Evolutionary conservation across 2,888 invertebrate genomes (phyloP).

Genomic region (Herminia tarsipennalis): DNA sequence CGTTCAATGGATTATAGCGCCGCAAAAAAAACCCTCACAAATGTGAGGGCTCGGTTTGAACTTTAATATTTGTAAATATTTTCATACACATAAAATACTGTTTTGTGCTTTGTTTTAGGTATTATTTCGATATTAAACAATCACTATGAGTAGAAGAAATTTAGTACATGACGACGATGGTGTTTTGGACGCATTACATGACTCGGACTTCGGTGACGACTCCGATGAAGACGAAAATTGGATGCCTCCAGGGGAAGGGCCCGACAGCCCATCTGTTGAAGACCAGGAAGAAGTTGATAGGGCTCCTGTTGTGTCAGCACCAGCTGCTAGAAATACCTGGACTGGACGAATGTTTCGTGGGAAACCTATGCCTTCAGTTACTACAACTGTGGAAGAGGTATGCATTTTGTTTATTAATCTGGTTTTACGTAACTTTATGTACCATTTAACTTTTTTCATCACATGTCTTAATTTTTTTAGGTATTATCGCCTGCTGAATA

Average conservation of each 20-base stretch:
- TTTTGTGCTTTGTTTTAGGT: conserved; percentile 9
- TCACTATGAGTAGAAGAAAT: conserved; percentile 4
- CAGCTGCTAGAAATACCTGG: conserved; percentile 14
- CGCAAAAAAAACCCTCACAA: conserved; percentile 9
- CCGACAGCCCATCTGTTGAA: conserved; percentile 10
- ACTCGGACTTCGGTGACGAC: conserved; percentile 10
- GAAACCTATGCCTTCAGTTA: conserved; percentile 13
- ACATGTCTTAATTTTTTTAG: conserved; percentile 1
- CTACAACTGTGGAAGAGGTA: conserved; percentile 10
- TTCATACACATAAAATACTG: conserved; percentile 9
- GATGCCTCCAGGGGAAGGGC: conserved; percentile 11
- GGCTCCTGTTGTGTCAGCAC: conserved; percentile 11
- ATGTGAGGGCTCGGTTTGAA: conserved; percentile 13
- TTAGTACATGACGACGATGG: neutral
- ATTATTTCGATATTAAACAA: conserved; percentile 5
- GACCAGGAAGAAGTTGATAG: conserved; percentile 14
- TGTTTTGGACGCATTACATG: conserved; percentile 1
- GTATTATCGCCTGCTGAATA: conserved; percentile 9
- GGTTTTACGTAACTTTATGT: neutral
- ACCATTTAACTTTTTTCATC: conserved; percentile 4
- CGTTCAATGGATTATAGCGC: conserved; percentile 4
- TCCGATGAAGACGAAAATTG: conserved; percentile 11
- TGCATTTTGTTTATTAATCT: conserved; percentile 1
- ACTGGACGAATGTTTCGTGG: conserved; percentile 9
- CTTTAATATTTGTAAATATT: conserved; percentile 8